phyloP scores from a whole-genome alignment of 2,888 invertebrate genomes.

The Epistrophella euchroma region DNA sequence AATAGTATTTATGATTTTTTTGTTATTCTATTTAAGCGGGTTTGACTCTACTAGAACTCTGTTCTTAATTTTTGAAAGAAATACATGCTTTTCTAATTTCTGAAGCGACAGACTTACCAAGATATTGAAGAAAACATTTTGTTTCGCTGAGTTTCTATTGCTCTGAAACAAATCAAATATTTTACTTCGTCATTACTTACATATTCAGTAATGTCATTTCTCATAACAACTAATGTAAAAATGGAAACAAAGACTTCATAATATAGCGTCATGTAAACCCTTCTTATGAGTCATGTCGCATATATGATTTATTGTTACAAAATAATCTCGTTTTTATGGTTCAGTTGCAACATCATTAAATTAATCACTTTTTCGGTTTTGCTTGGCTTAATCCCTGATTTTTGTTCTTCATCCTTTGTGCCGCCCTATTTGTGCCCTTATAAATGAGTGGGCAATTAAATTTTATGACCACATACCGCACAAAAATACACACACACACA shows the following conservation, averaged over 20 bases:
- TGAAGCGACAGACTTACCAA: too few species aligned
- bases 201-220: too few species aligned
- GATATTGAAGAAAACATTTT: too few species aligned
- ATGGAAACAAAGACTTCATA: not conserved
- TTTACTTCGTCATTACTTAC: not conserved
- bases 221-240: not conserved
- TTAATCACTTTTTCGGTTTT: constrained; percentile 69
- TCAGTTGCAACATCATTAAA: constrained; percentile 73
- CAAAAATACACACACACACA: not conserved
- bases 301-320: constrained; percentile 58
- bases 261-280: not conserved
- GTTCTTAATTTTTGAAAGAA: too few species aligned
- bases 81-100: too few species aligned
- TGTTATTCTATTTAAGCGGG: too few species aligned
- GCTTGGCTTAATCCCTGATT: constrained; percentile 64
- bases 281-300: not conserved
- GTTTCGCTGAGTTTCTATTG: too few species aligned
- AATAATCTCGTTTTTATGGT: constrained; percentile 69
- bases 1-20: too few species aligned
- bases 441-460: constrained; percentile 71
- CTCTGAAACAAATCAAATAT: not conserved
- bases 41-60: too few species aligned
- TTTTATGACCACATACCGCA: constrained; percentile 54
- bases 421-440: constrained; percentile 27
- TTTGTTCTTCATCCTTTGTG: not conserved